These are phyloP conservation scores for Helleia helle DNA, from an alignment of 2,888 invertebrate species.

Conservation along the genomic window DNA sequence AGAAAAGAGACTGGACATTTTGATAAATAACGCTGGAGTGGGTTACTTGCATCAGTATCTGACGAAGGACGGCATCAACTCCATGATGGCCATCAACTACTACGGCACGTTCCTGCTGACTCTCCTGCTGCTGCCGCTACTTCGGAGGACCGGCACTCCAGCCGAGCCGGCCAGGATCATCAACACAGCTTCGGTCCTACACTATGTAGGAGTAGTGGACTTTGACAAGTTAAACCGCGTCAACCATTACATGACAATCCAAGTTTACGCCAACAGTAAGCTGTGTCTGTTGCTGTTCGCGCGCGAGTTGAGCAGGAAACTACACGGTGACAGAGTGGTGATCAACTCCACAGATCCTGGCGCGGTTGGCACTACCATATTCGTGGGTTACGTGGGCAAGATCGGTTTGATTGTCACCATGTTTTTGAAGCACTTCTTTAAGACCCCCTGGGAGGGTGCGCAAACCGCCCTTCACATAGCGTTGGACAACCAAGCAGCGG, in stretches of 20 bases:
- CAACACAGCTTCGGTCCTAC: conserved; percentile 82
- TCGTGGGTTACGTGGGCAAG: conserved; percentile 54
- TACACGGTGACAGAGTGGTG: conserved; percentile 77
- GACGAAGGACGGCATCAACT: conserved; percentile 85
- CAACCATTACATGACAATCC: conserved; percentile 39
- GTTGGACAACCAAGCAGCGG: conserved; percentile 76
- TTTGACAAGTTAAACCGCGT: conserved; percentile 76
- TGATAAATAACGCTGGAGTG: conserved; percentile 91
- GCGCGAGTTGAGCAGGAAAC: conserved; percentile 77
- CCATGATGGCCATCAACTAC: conserved; percentile 92
- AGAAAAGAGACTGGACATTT: conserved; percentile 78
- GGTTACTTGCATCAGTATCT: conserved; percentile 66
- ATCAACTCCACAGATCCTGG: conserved; percentile 88
- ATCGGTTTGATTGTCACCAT: conserved; percentile 60
- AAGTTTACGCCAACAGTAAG: conserved; percentile 73
- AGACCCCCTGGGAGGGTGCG: conserved; percentile 37
- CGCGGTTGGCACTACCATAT: conserved; percentile 82
- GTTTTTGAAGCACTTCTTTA: conserved; percentile 33
- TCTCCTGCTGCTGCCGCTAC: conserved; percentile 84
- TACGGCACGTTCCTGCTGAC: conserved; percentile 93
- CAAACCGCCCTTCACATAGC: conserved; percentile 80
- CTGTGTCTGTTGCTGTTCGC: conserved; percentile 82
- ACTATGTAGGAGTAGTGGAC: conserved; percentile 77
- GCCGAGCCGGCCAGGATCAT: conserved; percentile 81
- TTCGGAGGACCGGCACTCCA: conserved; percentile 67